Evolutionary conservation across 2,113 vertebrate genomes (phyloP).

Genomic region (Sinocyclocheilus anshuiensis): DNA sequence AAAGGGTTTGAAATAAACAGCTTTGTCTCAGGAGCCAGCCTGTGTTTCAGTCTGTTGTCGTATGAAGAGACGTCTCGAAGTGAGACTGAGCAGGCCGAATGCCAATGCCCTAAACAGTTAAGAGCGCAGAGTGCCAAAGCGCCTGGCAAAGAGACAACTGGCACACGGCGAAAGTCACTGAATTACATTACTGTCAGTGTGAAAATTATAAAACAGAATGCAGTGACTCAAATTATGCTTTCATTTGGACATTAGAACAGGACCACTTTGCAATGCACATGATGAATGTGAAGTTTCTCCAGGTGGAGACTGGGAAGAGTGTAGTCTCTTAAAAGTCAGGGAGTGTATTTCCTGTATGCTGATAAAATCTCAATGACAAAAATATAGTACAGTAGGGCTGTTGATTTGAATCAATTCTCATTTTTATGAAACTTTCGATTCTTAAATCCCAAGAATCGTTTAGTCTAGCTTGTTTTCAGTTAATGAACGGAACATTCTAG

Average conservation of each 20-base stretch:
- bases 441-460: no score
- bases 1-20: constrained; percentile 58
- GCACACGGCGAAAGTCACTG: constrained; percentile 60
- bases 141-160: constrained; percentile 74
- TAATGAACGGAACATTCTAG: no score
- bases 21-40: constrained; percentile 41
- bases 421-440: no score
- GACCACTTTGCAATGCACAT: constrained; percentile 58
- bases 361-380: neutral
- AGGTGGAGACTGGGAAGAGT: neutral
- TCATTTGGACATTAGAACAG: constrained; percentile 61
- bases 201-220: constrained; percentile 66
- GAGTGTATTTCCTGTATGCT: neutral
- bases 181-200: constrained; percentile 73
- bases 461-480: no score
- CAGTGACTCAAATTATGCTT: constrained; percentile 61
- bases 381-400: neutral
- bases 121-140: constrained; percentile 70
- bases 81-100: constrained; percentile 63
- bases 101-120: constrained; percentile 75
- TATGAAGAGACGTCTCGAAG: constrained; percentile 55
- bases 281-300: constrained; percentile 54
- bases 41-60: constrained; percentile 40
- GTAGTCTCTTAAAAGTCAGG: neutral
- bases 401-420: neutral